A percentile compares a stretch with the other conserved stretches of the same genome.
Conservation (phyloP, 2,797 vertebrate genomes). For the Hybognathus amarus region DNA sequence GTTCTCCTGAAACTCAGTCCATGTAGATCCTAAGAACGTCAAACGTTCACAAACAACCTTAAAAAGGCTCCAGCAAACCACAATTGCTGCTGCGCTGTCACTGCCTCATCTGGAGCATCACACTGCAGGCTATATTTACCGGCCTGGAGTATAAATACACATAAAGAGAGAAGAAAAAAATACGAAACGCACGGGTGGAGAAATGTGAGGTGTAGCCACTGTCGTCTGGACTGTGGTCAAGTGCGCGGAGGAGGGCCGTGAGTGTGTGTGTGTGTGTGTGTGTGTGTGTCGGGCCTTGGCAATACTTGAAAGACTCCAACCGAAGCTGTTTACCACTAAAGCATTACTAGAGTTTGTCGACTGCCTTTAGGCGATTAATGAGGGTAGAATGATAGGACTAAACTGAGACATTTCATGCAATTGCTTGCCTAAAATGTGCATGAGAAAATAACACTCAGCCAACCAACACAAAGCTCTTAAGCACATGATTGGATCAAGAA, state of each 20-base stretch:
- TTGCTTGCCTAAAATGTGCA: not conserved
- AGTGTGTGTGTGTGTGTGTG: not conserved
- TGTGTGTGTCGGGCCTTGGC: not conserved
- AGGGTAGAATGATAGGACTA: not conserved
- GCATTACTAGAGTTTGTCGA: not conserved
- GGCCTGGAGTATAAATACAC: conserved; percentile 58
- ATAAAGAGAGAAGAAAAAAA: conserved; percentile 46
- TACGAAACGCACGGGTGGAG: conserved; percentile 44
- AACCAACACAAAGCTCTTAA: not conserved
- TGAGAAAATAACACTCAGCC: not conserved
- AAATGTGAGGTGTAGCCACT: conserved; percentile 33
- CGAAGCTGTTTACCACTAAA: not conserved
- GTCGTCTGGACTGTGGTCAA: conserved; percentile 50
- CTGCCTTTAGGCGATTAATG: not conserved
- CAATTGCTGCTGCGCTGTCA: conserved; percentile 56
- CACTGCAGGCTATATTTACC: conserved; percentile 61
- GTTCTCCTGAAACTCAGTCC: conserved; percentile 6
- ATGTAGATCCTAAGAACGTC: conserved; percentile 19
- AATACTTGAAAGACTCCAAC: not conserved
- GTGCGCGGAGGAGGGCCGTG: not conserved
- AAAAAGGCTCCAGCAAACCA: conserved; percentile 56
- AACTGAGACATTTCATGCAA: not conserved
- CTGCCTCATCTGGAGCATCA: conserved; percentile 38
- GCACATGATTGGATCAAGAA: conserved; percentile 13
- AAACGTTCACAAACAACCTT: conserved; percentile 52